These are phyloP conservation scores for sheep (Ovis aries) DNA, from an alignment of 2,113 vertebrate genomes.

Conservation along the genomic window ARS-UI_Ramb_v3.0 NC_056060.1:89186501-89187000, in stretches of 20 bases:
- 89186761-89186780: neutral
- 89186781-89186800: neutral
- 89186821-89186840: neutral
- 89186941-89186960: neutral
- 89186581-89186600: neutral
- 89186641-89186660: neutral
- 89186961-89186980: neutral
- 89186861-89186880: neutral
- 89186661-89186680: neutral
- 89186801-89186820: neutral
- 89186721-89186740: neutral
- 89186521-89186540: neutral
- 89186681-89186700: conserved; percentile 3
- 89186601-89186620: neutral
- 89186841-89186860: neutral
- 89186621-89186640: neutral
- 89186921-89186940: neutral
- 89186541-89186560: neutral
- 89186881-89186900: neutral
- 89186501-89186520: neutral
- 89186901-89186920: neutral
- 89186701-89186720: neutral
- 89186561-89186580: neutral
- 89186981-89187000: neutral
- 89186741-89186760: neutral